Evolutionary conservation across 2,888 invertebrate species (phyloP).

Genomic region (Argyra leucocephala): DNA sequence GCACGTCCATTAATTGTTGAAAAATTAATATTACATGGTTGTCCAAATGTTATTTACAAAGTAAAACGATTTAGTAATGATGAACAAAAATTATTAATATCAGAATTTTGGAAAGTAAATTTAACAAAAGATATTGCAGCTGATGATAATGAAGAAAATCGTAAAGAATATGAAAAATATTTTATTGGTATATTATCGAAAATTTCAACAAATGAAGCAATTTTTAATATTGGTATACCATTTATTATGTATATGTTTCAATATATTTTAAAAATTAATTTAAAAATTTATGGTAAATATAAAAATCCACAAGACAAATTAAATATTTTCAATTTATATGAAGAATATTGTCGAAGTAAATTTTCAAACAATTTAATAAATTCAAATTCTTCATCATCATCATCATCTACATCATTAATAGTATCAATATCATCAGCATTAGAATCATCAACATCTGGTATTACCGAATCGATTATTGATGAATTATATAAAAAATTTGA

Average conservation of each 20-base stretch:
- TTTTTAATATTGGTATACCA: background rate
- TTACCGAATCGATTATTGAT: background rate
- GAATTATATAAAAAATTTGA: background rate
- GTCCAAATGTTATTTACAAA: background rate
- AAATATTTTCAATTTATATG: background rate
- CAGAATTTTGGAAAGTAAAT: background rate
- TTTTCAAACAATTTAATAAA: background rate
- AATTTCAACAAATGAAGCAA: background rate
- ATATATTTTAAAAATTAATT: background rate
- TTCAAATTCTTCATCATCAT: no score
- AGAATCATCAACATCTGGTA: background rate
- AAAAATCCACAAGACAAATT: background rate
- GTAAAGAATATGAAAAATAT: background rate
- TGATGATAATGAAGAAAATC: background rate
- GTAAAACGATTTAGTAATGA: background rate
- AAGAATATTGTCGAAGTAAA: background rate
- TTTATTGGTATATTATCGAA: background rate
- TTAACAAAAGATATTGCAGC: no score
- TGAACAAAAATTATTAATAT: background rate
- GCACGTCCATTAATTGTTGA: background rate
- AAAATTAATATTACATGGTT: background rate
- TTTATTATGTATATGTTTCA: background rate
- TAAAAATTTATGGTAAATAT: background rate
- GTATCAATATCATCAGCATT: background rate
- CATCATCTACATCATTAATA: no score